phyloP scores from a whole-genome alignment of 2,113 vertebrate species.

The Laticauda laticaudata region DNA sequence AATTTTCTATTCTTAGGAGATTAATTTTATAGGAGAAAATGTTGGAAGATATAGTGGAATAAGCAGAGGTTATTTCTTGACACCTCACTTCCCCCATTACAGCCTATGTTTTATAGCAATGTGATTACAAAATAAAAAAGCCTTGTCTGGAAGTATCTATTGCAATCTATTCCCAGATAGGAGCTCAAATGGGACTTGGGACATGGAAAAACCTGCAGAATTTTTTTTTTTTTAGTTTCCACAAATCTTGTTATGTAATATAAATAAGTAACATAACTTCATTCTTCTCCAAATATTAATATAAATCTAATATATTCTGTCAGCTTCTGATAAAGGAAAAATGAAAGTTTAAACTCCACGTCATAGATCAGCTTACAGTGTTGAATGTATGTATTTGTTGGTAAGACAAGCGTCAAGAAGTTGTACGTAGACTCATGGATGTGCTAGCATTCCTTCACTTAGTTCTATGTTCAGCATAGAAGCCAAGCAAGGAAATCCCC shows the following conservation, averaged over 20 bases:
- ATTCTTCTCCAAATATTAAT: neutral
- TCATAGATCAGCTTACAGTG: no score
- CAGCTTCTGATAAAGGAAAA: neutral
- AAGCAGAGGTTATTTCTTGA: neutral
- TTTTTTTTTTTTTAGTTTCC: neutral
- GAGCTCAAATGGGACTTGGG: neutral
- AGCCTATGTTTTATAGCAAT: neutral
- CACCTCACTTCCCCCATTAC: neutral
- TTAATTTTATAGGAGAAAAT: neutral
- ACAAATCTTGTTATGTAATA: neutral
- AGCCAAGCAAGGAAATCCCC: neutral
- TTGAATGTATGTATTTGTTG: neutral
- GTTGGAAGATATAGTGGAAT: neutral
- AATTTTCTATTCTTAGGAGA: neutral
- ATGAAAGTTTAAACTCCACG: neutral
- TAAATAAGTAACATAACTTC: neutral
- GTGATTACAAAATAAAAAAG: neutral
- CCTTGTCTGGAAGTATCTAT: neutral
- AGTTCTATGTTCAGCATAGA: neutral
- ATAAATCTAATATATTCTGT: neutral
- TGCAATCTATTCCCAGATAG: neutral
- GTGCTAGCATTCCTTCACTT: neutral
- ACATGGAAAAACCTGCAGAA: neutral
- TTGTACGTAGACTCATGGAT: neutral
- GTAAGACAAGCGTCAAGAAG: neutral